Evolutionary conservation across 2,113 vertebrate species (phyloP).

Genomic region (Phaethon lepturus): DNA sequence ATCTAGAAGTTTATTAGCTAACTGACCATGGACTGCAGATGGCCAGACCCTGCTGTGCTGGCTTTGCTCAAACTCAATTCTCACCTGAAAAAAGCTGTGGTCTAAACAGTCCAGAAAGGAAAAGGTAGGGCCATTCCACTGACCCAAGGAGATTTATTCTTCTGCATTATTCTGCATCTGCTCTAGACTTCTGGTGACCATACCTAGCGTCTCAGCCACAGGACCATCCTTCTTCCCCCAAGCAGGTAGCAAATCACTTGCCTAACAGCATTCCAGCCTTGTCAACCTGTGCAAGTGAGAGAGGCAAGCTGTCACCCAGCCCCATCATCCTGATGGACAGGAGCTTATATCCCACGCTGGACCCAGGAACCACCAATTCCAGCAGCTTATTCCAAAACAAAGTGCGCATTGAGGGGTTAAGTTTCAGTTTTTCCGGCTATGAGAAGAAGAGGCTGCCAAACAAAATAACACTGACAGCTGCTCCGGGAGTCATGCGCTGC

Average conservation of each 20-base stretch:
- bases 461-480: conserved; percentile 62
- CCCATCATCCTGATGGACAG: conserved; percentile 53
- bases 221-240: background rate
- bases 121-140: background rate
- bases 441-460: conserved; percentile 51
- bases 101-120: background rate
- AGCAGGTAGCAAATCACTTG: rapidly evolving
- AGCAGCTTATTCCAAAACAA: conserved; percentile 57
- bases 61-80: background rate
- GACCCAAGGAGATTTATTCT: background rate
- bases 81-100: background rate
- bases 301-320: conserved; percentile 28
- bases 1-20: background rate
- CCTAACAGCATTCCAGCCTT: background rate
- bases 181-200: background rate
- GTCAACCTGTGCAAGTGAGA: background rate
- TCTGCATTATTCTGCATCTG: background rate
- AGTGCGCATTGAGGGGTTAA: conserved; percentile 33
- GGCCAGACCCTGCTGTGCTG: background rate
- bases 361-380: conserved; percentile 30
- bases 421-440: conserved; percentile 54
- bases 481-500: background rate
- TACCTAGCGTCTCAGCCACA: background rate
- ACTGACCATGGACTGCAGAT: background rate
- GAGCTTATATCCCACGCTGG: conserved; percentile 7